phyloP scores from a whole-genome alignment of 2,797 vertebrate genomes.

The Molothrus aeneus region DNA sequence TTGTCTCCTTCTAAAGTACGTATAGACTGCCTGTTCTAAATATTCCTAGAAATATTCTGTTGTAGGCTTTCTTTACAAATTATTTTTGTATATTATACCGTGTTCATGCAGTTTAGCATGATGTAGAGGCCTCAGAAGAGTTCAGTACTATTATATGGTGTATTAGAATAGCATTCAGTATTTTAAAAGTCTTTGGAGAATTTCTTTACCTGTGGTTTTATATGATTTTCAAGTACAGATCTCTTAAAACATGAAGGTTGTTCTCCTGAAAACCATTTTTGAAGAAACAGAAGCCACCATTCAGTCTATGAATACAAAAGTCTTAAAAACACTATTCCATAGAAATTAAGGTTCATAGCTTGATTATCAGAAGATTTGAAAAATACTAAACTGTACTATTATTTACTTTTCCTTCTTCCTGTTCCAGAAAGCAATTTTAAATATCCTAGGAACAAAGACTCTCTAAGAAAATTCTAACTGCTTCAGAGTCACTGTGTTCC shows the following conservation, averaged over 20 bases:
- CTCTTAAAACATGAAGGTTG: neutral
- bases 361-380: neutral
- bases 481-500: neutral
- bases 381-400: neutral
- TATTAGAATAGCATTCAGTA: neutral
- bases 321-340: neutral
- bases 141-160: neutral
- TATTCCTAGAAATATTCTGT: neutral
- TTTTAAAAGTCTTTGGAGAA: neutral
- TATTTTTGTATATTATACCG: neutral
- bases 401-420: neutral
- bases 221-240: neutral
- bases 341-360: neutral
- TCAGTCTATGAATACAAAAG: neutral
- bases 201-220: neutral
- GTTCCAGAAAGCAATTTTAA: neutral
- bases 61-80: neutral
- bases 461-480: constrained; percentile 1
- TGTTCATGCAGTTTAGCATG: neutral
- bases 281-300: neutral
- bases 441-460: neutral
- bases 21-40: neutral
- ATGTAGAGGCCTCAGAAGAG: neutral
- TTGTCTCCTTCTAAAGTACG: neutral
- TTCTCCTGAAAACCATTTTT: neutral